Evolutionary conservation across 1,140 invertebrate genomes (phyloP).

Genomic region (Marisa cornuarietis): DNA sequence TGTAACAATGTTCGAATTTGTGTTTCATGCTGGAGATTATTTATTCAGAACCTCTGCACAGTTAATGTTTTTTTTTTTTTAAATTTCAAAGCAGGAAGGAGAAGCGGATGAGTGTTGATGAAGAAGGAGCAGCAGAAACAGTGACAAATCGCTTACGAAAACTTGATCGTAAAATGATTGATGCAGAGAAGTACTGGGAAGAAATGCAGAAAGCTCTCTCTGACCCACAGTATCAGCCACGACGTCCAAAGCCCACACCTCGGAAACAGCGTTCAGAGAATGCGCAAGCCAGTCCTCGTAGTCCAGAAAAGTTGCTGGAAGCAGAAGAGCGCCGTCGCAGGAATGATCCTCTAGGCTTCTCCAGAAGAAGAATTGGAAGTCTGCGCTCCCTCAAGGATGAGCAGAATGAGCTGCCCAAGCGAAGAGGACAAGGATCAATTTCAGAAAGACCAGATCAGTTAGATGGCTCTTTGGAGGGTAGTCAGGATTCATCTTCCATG

Average conservation of each 20-base stretch:
- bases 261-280: conserved; percentile 26
- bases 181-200: conserved; percentile 53
- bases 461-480: conserved; percentile 6
- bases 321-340: conserved; percentile 19
- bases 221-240: conserved; percentile 34
- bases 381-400: conserved; percentile 7
- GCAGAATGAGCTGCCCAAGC: conserved; percentile 8
- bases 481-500: conserved; percentile 8
- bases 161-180: conserved; percentile 49
- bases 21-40: background rate
- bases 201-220: conserved; percentile 46
- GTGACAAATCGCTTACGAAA: conserved; percentile 49
- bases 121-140: conserved; percentile 48
- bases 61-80: conserved; percentile 3
- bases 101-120: conserved; percentile 47
- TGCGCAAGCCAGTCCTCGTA: conserved; percentile 1
- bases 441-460: background rate
- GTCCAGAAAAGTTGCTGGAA: conserved; percentile 14
- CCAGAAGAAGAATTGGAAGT: conserved; percentile 12
- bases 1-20: background rate
- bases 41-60: background rate
- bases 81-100: conserved; percentile 40
- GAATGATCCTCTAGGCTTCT: conserved; percentile 28
- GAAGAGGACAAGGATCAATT: conserved; percentile 13
- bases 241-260: background rate